Base-by-base conservation (phyloP, 92 coral and sea anemone genomes). In the Heteractis magnifica region DNA sequence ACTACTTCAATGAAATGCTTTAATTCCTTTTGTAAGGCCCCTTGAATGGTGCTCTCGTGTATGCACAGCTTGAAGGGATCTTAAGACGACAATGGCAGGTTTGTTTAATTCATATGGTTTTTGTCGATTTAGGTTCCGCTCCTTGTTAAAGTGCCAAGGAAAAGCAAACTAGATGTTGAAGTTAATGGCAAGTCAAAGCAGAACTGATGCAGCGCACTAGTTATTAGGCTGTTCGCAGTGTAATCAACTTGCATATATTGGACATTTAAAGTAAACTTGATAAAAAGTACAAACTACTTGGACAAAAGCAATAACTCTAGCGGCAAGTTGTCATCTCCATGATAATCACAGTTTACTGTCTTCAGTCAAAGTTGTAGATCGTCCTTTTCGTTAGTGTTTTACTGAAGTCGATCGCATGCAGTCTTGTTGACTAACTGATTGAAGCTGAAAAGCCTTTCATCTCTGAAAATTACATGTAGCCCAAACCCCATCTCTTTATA, bases 81-180 rank as follows among this genome's bases (percentile, higher is more conserved):
- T 90, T 83, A 83, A 84, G 79, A 86, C 82, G 80, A 86, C 90
- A 90, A 87, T 79, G 88, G 87, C 80, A 70, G 51, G 88, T 83
- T 83, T 83, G 71, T 89, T 59, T 51, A 79, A 81, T 13, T 76
- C 90, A 90, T 90, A 89, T 90, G 88, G 87, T 79, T 48, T 20
- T 58, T 75, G 86, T 74, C 70, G 51, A 4, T 56, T 73, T 72
- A 55, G 58, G 86, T 60, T 72, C 72, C 73, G 72, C 70, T 51
- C 51, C 77, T 81, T 81, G 84, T 81, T 68, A 19, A 26, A 21
- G 56, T 62, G 74, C 55, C 62, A 50, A 6, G 56, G 18, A 51
- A 81, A 80, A 10, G 51, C 58, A 81, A 68, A 50, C 65, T 81
- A 51, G 73, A 5, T 49, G 11, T 19, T 81, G n/a, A 68, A 71